Percentiles rank a stretch among this genome's conserved stretches.
phyloP scores from a whole-genome alignment of 2,113 vertebrate species.

The Camelus bactrianus region DNA sequence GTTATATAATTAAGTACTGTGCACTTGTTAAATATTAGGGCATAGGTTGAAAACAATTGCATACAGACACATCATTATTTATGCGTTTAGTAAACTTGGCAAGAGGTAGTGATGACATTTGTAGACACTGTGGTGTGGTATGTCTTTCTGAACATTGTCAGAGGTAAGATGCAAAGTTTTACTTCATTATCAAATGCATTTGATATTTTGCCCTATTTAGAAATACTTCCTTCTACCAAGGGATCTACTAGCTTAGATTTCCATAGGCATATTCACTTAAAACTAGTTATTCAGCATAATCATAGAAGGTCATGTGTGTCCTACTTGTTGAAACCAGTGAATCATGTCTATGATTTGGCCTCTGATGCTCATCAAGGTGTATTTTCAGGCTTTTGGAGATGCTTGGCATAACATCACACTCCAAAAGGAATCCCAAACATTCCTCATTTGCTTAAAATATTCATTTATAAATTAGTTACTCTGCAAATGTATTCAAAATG shows the following conservation, averaged over 20 bases:
- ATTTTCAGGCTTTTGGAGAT: background rate
- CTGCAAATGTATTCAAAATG: background rate
- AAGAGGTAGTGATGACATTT: background rate
- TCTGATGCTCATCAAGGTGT: background rate
- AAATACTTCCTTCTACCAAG: conserved; percentile 12
- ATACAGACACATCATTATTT: background rate
- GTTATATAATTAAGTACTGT: background rate
- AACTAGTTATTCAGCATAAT: background rate
- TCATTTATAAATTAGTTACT: background rate
- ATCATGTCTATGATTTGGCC: background rate
- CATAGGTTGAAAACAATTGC: background rate
- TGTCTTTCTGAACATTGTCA: conserved; percentile 12
- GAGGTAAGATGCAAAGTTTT: background rate
- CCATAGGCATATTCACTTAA: background rate
- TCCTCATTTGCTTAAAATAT: background rate
- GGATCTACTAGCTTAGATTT: background rate
- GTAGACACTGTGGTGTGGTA: background rate
- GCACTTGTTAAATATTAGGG: background rate
- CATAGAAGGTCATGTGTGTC: background rate
- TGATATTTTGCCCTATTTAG: conserved; percentile 8
- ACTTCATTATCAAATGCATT: background rate
- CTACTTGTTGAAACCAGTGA: background rate
- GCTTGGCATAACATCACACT: background rate
- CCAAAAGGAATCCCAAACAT: background rate
- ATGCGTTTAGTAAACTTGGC: background rate